Base-by-base conservation (phyloP, 2,888 invertebrate genomes). In the Smittia sp. region DNA sequence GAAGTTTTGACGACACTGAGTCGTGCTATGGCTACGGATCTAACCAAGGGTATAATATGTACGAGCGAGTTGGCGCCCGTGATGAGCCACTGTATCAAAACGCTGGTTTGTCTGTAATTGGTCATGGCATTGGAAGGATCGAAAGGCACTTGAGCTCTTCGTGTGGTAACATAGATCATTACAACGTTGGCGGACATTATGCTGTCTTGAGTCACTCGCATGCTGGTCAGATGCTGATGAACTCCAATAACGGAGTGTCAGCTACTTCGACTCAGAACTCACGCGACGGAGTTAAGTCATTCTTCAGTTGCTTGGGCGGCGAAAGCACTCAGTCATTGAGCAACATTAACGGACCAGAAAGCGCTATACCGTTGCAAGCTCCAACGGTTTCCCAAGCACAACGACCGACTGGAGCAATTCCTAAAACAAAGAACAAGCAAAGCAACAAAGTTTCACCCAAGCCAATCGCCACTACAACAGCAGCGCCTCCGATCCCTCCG, bases 121-220 rank as follows among this genome's bases (percentile, higher is more conserved):
- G 86, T 0, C 83, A 83, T 76, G 85, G 85, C 13, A 84, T 84
- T 58, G 86, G 86, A 18, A 81, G 88, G 75, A 87, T 87, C 75
- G 87, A 85, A 77, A 81, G 87, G 6, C 86, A 86, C 77, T 82
- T 88, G 74, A 88, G 88, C 73, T 88, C 88, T 0, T 88, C 88
- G n/a, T 88, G 88, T 78, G 87, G 88, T 74, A 87, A 87, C 78
- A 85, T 85, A 74, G 84, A 84, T 77, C 83, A 84, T 75, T 83
- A 83, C 63, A 83, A 83, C 77, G 76, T 83, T 9, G 83, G 83
- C 2, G 82, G 83, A 0, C 83, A 83, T 69, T 83, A 83, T 74
- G 83, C 83, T 0, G 82, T 83, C 6, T 76, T 83, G 62, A 83
- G 83, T 0, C 82, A 81, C 75, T 82, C 83, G 0, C 83, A 83